phyloP scores from a whole-genome alignment of 2,888 invertebrate genomes.

The Tortrix viridana region DNA sequence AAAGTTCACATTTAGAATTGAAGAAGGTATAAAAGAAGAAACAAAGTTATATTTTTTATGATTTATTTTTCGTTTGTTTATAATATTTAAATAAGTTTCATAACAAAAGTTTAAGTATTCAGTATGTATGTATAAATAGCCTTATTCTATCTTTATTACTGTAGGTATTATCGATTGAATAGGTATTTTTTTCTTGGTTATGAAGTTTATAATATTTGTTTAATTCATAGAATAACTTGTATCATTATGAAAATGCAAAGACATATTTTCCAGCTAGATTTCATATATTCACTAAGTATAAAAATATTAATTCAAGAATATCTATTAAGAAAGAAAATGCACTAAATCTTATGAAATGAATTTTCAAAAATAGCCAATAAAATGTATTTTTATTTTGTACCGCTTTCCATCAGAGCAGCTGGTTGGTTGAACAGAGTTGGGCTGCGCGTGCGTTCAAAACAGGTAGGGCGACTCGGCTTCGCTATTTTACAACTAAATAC shows the following conservation, averaged over 20 bases:
- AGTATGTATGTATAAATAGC: slow-evolving; percentile 75
- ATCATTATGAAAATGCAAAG: slow-evolving; percentile 51
- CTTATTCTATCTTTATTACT: slow-evolving; percentile 78
- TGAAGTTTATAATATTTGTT: slow-evolving; percentile 58
- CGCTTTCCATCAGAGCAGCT: slow-evolving; percentile 79
- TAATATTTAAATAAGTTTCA: slow-evolving; percentile 82
- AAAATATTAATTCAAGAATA: slow-evolving; percentile 80
- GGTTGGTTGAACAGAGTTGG: slow-evolving; percentile 56
- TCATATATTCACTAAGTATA: slow-evolving; percentile 76
- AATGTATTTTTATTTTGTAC: slow-evolving; percentile 73
- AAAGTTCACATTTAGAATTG: no score
- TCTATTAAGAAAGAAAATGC: slow-evolving; percentile 59
- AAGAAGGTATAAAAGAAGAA: slow-evolving; percentile 27
- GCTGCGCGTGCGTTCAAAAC: slow-evolving; percentile 39
- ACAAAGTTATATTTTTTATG: slow-evolving; percentile 57
- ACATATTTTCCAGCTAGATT: slow-evolving; percentile 60
- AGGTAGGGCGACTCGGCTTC: slow-evolving; percentile 24
- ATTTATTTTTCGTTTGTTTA: slow-evolving; percentile 82
- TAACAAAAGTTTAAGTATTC: slow-evolving; percentile 80
- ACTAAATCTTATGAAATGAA: slow-evolving; percentile 55
- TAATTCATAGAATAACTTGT: slow-evolving; percentile 51
- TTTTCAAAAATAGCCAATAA: slow-evolving; percentile 71
- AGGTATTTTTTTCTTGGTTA: slow-evolving; percentile 63
- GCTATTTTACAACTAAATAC: slow-evolving; percentile 62
- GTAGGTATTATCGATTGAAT: slow-evolving; percentile 70